Percentiles rank a stretch among this genome's conserved stretches.
Conservation (phyloP, 2,888 invertebrate species). For the Ypsolopha sequella region DNA sequence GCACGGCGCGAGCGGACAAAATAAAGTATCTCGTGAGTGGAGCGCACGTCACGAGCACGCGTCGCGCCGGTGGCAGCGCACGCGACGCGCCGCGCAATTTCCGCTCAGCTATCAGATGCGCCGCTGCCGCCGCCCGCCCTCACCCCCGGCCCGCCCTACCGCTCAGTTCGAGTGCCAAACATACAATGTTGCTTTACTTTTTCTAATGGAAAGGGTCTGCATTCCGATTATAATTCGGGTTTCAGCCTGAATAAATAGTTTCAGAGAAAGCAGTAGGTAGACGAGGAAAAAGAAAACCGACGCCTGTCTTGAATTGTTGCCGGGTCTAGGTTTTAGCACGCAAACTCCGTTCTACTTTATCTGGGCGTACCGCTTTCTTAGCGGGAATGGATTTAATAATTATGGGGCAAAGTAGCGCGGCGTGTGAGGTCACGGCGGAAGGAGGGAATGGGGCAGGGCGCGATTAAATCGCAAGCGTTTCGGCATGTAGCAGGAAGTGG, state of each 20-base stretch:
- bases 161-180: neutral
- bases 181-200: slow-evolving; percentile 4
- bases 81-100: slow-evolving; percentile 61
- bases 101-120: slow-evolving; percentile 57
- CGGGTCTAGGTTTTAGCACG: neutral
- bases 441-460: slow-evolving; percentile 51
- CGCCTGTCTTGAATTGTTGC: neutral
- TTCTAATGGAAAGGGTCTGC: neutral
- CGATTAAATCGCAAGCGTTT: slow-evolving; percentile 67
- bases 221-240: neutral
- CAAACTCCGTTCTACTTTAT: slow-evolving; percentile 17
- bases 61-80: slow-evolving; percentile 50
- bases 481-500: slow-evolving; percentile 66
- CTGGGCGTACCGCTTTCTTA: slow-evolving; percentile 43
- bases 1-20: slow-evolving; percentile 33
- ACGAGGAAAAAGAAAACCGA: too few species aligned
- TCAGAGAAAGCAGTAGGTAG: too few species aligned
- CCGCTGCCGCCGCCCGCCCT: neutral
- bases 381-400: slow-evolving; percentile 59
- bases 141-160: neutral
- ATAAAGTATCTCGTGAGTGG: slow-evolving; percentile 43
- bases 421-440: slow-evolving; percentile 56
- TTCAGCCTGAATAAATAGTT: neutral
- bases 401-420: slow-evolving; percentile 57
- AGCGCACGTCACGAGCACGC: slow-evolving; percentile 55